These are phyloP conservation scores for Taxidea taxus DNA, from an alignment of 2,113 vertebrate species.

Conservation along the genomic window DNA sequence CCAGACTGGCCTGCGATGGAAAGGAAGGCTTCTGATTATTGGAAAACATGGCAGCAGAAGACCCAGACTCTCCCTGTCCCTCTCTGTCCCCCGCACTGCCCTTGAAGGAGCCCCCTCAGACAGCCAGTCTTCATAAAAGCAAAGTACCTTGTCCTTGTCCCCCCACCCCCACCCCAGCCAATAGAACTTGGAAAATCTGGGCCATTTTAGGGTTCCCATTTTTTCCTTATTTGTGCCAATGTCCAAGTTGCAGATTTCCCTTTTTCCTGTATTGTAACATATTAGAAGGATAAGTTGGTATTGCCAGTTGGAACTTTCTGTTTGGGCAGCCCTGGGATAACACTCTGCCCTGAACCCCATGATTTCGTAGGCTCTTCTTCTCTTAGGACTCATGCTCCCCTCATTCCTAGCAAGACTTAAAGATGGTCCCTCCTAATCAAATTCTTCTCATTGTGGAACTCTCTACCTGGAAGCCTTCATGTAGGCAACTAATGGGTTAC, in stretches of 20 bases:
- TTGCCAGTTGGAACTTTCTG: constrained; percentile 81
- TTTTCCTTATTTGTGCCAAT: constrained; percentile 81
- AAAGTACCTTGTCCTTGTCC: constrained; percentile 14
- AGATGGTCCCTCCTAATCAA: constrained; percentile 51
- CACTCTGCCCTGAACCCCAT: background rate
- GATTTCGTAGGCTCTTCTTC: constrained; percentile 31
- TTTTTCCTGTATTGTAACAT: constrained; percentile 76
- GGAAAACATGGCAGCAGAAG: constrained; percentile 40
- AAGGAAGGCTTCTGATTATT: constrained; percentile 56
- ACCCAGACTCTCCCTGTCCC: background rate
- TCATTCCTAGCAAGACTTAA: constrained; percentile 62
- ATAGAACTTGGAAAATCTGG: constrained; percentile 68
- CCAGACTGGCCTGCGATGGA: constrained; percentile 68
- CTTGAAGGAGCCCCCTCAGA: constrained; percentile 4
- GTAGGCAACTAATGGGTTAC: constrained; percentile 56
- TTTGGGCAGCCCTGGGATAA: constrained; percentile 67
- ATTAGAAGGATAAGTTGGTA: constrained; percentile 69
- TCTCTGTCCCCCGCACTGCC: background rate
- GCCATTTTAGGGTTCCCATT: constrained; percentile 72
- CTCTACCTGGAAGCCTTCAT: constrained; percentile 23
- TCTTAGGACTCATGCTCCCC: background rate
- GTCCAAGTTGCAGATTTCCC: constrained; percentile 71
- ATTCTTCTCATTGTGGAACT: constrained; percentile 54
- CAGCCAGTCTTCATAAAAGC: constrained; percentile 53
- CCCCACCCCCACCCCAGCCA: background rate